Evolutionary conservation across 2,797 vertebrate genomes (phyloP).

Genomic region (Phoebastria nigripes): DNA sequence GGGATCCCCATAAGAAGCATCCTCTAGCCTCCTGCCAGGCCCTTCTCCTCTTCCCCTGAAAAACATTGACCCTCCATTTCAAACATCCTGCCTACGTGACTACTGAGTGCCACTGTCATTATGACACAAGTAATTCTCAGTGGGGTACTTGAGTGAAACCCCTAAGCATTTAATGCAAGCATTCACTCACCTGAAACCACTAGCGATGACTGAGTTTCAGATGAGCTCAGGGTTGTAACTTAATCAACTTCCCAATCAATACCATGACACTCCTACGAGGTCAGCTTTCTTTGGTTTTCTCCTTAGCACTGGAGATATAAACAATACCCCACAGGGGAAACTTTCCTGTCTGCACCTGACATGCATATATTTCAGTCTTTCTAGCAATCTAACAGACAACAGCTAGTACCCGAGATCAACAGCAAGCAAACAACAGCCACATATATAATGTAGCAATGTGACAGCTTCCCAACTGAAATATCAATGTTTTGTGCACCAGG

Average conservation of each 20-base stretch:
- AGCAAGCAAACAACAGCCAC: neutral
- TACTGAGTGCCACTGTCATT: neutral
- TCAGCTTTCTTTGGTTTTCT: neutral
- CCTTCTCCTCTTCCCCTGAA: neutral
- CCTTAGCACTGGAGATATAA: neutral
- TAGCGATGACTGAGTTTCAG: neutral
- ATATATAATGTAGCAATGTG: neutral
- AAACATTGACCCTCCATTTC: neutral
- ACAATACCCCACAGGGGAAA: neutral
- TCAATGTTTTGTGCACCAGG: neutral
- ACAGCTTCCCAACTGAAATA: neutral
- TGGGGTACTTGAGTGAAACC: neutral
- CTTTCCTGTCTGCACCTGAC: neutral
- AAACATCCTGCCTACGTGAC: neutral
- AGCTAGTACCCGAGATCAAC: neutral
- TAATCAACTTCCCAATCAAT: neutral
- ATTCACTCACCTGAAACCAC: neutral
- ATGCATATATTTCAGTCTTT: neutral
- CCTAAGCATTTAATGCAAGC: neutral
- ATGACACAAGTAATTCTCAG: neutral
- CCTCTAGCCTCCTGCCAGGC: neutral
- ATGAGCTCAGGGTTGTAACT: neutral
- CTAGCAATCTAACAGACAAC: neutral
- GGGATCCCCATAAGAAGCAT: neutral
- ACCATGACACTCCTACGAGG: fast-evolving